These are phyloP conservation scores for Hepsetus odoe DNA, from an alignment of 2,113 vertebrate species.

Conservation along the genomic window DNA sequence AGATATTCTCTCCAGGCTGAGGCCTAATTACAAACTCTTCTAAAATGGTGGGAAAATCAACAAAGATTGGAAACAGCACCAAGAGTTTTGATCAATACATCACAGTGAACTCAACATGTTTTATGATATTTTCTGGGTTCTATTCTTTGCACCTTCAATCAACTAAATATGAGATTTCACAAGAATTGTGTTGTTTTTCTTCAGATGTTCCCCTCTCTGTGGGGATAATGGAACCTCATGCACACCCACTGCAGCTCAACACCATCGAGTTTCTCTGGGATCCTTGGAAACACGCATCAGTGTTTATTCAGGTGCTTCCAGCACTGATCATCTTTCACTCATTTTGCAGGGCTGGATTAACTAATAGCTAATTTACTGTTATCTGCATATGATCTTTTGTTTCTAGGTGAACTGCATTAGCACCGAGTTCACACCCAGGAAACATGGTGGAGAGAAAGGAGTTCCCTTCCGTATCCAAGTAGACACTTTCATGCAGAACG, in stretches of 20 bases:
- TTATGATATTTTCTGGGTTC: no score
- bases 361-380: background rate
- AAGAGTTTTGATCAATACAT: no score
- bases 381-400: background rate
- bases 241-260: constrained; percentile 88
- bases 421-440: constrained; percentile 93
- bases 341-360: no score
- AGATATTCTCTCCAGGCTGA: no score
- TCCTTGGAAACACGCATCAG: constrained; percentile 85
- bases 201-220: constrained; percentile 92
- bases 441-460: constrained; percentile 94
- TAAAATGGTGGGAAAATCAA: no score
- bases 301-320: constrained; percentile 87
- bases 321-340: background rate
- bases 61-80: no score
- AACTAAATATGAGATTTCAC: background rate
- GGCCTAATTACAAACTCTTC: no score
- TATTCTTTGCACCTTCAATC: background rate
- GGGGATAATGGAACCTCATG: constrained; percentile 87
- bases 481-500: constrained; percentile 87
- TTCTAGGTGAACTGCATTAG: constrained; percentile 94
- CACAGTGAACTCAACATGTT: no score
- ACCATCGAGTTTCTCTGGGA: constrained; percentile 95
- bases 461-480: constrained; percentile 93
- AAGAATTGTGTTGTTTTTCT: constrained; percentile 62